phyloP scores from a whole-genome alignment of 2,113 vertebrate species.

The Sprattus sprattus region DNA sequence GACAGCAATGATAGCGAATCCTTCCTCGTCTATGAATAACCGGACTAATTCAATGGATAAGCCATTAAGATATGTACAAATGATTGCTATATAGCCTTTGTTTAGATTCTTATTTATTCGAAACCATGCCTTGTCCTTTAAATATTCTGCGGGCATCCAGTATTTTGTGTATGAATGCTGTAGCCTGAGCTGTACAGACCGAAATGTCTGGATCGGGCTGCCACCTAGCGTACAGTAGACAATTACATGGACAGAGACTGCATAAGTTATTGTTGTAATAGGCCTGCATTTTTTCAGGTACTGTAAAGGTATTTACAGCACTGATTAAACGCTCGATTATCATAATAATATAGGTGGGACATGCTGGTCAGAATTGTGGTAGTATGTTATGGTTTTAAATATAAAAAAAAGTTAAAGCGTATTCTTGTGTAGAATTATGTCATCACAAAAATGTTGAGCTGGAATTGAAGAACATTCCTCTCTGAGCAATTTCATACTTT shows the following conservation, averaged over 20 bases:
- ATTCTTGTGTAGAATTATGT: background rate
- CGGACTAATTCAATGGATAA: background rate
- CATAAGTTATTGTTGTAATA: slow-evolving; percentile 55
- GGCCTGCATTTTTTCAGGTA: slow-evolving; percentile 47
- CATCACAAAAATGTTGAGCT: background rate
- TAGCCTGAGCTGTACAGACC: slow-evolving; percentile 62
- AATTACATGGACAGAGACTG: slow-evolving; percentile 67
- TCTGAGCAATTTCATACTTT: background rate
- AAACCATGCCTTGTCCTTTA: slow-evolving; percentile 9
- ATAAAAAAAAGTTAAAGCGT: background rate
- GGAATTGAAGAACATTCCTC: background rate
- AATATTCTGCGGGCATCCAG: slow-evolving; percentile 59
- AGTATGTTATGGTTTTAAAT: background rate
- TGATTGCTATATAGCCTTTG: background rate
- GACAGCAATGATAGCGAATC: slow-evolving; percentile 11
- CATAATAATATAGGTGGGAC: background rate
- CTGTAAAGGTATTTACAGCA: slow-evolving; percentile 9
- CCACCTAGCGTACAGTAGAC: slow-evolving; percentile 95
- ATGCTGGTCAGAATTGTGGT: background rate
- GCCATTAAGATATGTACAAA: background rate
- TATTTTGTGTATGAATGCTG: slow-evolving; percentile 66
- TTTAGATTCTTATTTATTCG: background rate
- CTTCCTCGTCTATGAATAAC: background rate
- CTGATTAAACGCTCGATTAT: background rate
- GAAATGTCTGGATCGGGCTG: slow-evolving; percentile 93